Conservation (phyloP, 30 jellyfish, hydroid and myxozoan species). For the Turritopsis rubra region DNA sequence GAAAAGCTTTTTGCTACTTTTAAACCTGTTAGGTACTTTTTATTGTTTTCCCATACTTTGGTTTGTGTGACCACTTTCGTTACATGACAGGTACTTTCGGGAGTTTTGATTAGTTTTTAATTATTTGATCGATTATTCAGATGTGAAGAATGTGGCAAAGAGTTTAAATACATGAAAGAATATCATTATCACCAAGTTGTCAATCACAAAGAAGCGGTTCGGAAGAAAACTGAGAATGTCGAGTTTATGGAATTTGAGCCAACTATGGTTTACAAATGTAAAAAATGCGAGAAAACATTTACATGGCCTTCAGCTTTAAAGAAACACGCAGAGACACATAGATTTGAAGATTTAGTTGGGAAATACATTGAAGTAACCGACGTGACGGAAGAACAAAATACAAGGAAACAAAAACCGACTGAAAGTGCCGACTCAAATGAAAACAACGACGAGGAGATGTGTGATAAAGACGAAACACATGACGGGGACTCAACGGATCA, state of each 20-base stretch:
- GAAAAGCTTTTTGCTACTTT: no score
- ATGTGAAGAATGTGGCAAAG: conserved; percentile 42
- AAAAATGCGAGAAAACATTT: conserved; percentile 30
- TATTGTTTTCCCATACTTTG: no score
- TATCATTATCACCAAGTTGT: conserved; percentile 35
- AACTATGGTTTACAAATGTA: conserved; percentile 36
- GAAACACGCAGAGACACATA: conserved; percentile 43
- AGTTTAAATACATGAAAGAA: conserved; percentile 29
- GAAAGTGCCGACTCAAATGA: neutral
- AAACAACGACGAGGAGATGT: neutral
- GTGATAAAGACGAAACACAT: neutral
- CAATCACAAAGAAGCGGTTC: conserved; percentile 33
- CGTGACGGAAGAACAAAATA: neutral
- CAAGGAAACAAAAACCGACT: neutral
- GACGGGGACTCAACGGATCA: neutral
- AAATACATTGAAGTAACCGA: conserved; percentile 1
- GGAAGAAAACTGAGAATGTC: conserved; percentile 10
- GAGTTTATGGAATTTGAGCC: conserved; percentile 36
- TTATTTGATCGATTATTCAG: neutral
- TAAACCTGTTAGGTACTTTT: no score
- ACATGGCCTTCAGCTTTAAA: conserved; percentile 23
- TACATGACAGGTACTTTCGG: neutral
- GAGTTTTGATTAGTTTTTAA: neutral
- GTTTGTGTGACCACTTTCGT: neutral
- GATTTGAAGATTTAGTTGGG: neutral